Evolutionary conservation across 1,140 invertebrate genomes (phyloP).

Genomic region (Protaetia brevitarsis): DNA sequence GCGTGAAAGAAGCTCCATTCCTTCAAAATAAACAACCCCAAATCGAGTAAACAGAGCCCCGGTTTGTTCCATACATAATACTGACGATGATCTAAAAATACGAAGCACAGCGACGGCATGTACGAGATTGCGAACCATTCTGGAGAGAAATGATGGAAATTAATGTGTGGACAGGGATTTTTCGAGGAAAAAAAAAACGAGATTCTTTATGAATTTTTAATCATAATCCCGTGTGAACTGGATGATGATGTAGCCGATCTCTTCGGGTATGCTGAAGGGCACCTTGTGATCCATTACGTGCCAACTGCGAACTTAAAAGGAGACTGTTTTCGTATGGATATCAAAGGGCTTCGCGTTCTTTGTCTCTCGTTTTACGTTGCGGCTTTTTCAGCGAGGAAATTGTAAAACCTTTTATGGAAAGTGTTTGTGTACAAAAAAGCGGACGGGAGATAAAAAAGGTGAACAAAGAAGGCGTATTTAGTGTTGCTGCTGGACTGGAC

Average conservation of each 20-base stretch:
- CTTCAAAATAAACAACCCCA: slow-evolving; percentile 9
- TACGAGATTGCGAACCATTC: too few relatives aligned
- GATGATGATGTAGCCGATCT: too few relatives aligned
- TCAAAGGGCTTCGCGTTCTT: slow-evolving; percentile 13
- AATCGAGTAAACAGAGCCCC: slow-evolving; percentile 9
- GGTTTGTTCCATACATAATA: neutral
- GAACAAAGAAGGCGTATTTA: neutral
- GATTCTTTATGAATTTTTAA: neutral
- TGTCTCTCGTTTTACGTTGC: neutral
- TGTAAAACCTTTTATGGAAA: slow-evolving; percentile 16
- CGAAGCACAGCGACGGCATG: too few relatives aligned
- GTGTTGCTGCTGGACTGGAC: neutral
- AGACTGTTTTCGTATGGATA: slow-evolving; percentile 8
- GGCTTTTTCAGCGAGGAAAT: neutral
- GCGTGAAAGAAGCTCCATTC: slow-evolving; percentile 9
- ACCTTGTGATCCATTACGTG: neutral
- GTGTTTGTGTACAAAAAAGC: neutral
- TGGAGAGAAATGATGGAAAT: too few relatives aligned
- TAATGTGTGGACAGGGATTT: too few relatives aligned
- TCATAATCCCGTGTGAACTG: neutral
- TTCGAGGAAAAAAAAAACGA: too few relatives aligned
- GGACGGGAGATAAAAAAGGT: neutral
- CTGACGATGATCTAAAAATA: too few relatives aligned
- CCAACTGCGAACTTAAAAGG: neutral
- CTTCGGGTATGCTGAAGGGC: neutral